Evolutionary conservation across 2,113 vertebrate species (phyloP), one percentile per base, ranked within the genome.

Genomic region (Bubo blakistoni): DNA sequence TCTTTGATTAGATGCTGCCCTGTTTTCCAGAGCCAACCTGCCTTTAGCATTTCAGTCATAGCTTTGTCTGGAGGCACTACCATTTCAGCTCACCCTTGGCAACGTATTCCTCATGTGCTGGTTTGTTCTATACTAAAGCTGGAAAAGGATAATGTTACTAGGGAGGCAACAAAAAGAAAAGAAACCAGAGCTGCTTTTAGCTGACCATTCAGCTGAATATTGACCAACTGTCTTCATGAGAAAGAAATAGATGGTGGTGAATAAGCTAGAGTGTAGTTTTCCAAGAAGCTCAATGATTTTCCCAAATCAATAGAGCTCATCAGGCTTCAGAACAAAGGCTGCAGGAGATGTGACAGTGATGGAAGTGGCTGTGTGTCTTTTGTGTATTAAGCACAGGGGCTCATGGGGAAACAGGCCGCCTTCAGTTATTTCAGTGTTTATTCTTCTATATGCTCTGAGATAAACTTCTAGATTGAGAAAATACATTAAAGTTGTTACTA

Each of bases 201-300:
- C 97, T 98, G 97, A 96, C 97, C 73, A 80, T 97, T 98, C 97
- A 98, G 92, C 98, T 97, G 95, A 97, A 90, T 98, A 98, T 98
- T 98, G 98, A 98, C 97, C 98, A 98, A n/a, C 97, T 98, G 98
- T 98, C 98, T 98, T 97, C 95, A 87, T 76, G 81, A 97, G 97
- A 98, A 97, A 98, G 94, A 98, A 98, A 98, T 98, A 98, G 97
- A 98, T 98, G 95, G 97, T 94, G 90, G 96, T 97, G 98, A 98
- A 98, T 98, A 98, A 98, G 97, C 86, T 91, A 81, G 97, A 98
- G 95, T 98, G 97, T 98, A 98, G 98, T 98, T 98, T 98, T 98
- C 98, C 97, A 98, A 98, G 98, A 98, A 98, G 97, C 97, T 98
- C 96, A 98, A 96, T 97, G 98, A 98, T 98, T 98, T 98, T 98